These are phyloP conservation scores for Hedya salicella DNA, from an alignment of 2,888 invertebrate species.

Conservation along the genomic window DNA sequence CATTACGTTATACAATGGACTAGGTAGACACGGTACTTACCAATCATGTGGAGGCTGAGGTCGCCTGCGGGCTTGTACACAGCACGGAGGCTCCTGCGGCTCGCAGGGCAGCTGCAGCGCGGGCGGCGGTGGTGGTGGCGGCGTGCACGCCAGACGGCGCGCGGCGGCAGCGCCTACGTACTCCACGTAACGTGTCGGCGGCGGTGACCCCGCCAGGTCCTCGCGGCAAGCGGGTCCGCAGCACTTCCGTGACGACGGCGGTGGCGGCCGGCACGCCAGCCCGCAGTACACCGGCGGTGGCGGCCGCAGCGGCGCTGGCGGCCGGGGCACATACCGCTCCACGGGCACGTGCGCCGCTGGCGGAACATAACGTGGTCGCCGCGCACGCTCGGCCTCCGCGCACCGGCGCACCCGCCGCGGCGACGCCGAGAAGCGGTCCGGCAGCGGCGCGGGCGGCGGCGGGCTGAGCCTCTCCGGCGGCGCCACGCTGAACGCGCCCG, in stretches of 20 bases:
- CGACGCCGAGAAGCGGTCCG: conserved; percentile 84
- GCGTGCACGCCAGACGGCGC: conserved; percentile 83
- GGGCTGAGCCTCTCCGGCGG: conserved; percentile 87
- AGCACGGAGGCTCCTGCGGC: conserved; percentile 83
- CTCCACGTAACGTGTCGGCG: conserved; percentile 84
- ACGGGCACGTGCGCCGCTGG: conserved; percentile 89
- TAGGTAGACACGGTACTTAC: conserved; percentile 69
- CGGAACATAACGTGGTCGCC: conserved; percentile 86
- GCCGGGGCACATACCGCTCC: conserved; percentile 89
- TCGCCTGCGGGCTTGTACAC: conserved; percentile 84
- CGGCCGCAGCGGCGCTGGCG: conserved; percentile 77
- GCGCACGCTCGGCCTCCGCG: conserved; percentile 87
- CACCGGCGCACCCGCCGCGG: conserved; percentile 87
- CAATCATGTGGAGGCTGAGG: conserved; percentile 85
- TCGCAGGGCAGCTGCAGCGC: conserved; percentile 79
- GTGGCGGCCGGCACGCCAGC: conserved; percentile 77
- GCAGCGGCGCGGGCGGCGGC: conserved; percentile 87
- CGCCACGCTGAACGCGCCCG: conserved; percentile 85
- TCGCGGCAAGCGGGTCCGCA: conserved; percentile 80
- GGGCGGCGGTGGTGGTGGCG: conserved; percentile 80
- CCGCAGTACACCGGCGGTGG: conserved; percentile 85
- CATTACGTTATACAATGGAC: not conserved
- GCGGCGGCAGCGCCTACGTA: conserved; percentile 88
- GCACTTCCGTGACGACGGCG: conserved; percentile 73
- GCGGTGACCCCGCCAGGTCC: conserved; percentile 74